phyloP scores from a whole-genome alignment of 2,113 vertebrate genomes.

The Lycaon pictus region DNA sequence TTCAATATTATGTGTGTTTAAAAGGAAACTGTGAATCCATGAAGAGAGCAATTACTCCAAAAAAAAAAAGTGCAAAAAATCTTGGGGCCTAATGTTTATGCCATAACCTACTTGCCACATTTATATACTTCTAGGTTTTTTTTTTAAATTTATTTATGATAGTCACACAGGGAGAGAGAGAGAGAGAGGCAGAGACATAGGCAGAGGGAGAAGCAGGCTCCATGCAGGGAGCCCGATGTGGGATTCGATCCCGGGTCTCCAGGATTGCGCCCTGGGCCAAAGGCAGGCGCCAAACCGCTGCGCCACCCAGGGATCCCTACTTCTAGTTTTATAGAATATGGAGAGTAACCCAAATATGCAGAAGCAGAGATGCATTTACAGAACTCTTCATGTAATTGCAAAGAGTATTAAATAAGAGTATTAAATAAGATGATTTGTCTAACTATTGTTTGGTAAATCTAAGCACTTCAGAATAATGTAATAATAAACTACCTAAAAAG shows the following conservation, averaged over 20 bases:
- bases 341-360: not conserved
- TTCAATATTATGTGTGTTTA: constrained; percentile 64
- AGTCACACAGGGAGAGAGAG: too few relatives aligned
- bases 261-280: too few relatives aligned
- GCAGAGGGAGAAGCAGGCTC: too few relatives aligned
- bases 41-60: not conserved
- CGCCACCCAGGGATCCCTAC: too few relatives aligned
- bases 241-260: too few relatives aligned
- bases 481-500: not conserved
- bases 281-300: too few relatives aligned
- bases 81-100: not conserved
- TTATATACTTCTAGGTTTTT: not conserved
- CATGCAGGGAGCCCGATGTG: too few relatives aligned
- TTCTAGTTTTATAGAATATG: not conserved
- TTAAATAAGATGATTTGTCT: not conserved
- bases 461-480: not conserved
- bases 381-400: not conserved
- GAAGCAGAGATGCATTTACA: not conserved
- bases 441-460: not conserved
- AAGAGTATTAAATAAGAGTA: not conserved
- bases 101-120: not conserved
- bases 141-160: too few relatives aligned
- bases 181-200: too few relatives aligned
- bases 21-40: constrained; percentile 9
- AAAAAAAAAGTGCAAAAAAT: not conserved